These are phyloP conservation scores for Coenonympha arcania DNA, from an alignment of 2,888 invertebrate genomes.

Conservation along the genomic window DNA sequence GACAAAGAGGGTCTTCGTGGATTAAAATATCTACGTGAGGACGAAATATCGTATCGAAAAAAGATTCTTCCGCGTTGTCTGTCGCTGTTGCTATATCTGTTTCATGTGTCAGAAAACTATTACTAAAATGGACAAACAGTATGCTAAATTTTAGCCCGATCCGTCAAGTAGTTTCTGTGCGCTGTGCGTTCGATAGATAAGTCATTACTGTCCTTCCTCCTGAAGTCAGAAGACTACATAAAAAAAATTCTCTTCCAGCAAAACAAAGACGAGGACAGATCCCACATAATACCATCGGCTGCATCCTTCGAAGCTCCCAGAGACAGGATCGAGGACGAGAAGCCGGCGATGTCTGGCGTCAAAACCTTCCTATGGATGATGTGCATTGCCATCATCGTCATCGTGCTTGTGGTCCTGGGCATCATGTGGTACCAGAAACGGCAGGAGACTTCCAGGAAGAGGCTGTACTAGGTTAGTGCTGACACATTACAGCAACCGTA, in stretches of 20 bases:
- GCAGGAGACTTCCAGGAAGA: conserved; percentile 90
- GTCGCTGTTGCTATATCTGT: no score
- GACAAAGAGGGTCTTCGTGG: no score
- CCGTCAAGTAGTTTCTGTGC: no score
- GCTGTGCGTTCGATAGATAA: no score
- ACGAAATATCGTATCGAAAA: no score
- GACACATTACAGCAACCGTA: conserved; percentile 1
- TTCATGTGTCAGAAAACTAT: no score
- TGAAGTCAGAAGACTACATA: no score
- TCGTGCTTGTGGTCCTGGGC: conserved; percentile 88
- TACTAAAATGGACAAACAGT: no score
- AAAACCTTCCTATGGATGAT: conserved; percentile 93
- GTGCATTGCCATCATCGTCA: conserved; percentile 85
- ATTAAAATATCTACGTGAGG: no score
- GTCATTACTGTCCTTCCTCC: no score
- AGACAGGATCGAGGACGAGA: conserved; percentile 90
- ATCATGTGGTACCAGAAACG: conserved; percentile 95
- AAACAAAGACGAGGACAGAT: conserved; percentile 80
- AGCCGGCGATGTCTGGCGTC: conserved; percentile 90
- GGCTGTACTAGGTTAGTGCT: conserved; percentile 72
- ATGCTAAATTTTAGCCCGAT: no score
- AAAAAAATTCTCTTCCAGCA: conserved; percentile 67
- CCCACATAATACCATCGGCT: conserved; percentile 90
- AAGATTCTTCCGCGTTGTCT: no score
- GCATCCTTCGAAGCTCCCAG: conserved; percentile 92